phyloP scores from a whole-genome alignment of 2,888 invertebrate species.

The Blera fallax region DNA sequence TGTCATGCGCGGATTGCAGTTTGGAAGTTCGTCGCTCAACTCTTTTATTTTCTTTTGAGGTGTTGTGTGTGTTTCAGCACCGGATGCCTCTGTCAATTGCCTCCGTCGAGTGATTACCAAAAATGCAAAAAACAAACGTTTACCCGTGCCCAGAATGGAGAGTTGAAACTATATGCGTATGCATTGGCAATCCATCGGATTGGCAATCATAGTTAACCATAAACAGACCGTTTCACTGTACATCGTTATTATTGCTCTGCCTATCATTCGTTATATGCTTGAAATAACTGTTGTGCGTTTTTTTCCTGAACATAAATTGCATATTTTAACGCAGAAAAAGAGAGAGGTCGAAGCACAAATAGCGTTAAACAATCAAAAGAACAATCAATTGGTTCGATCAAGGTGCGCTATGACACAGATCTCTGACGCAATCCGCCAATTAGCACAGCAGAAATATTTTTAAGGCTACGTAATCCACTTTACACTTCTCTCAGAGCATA shows the following conservation, averaged over 20 bases:
- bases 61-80: slow-evolving; percentile 17
- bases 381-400: slow-evolving; percentile 10
- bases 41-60: slow-evolving; percentile 43
- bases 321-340: slow-evolving; percentile 37
- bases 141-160: slow-evolving; percentile 37
- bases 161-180: slow-evolving; percentile 1
- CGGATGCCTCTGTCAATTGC: slow-evolving; percentile 51
- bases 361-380: slow-evolving; percentile 20
- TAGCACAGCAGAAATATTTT: slow-evolving; percentile 62
- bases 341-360: slow-evolving; percentile 42
- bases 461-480: slow-evolving; percentile 62
- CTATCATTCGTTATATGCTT: slow-evolving; percentile 21
- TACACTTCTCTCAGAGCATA: slow-evolving; percentile 38
- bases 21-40: slow-evolving; percentile 39
- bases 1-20: slow-evolving; percentile 17
- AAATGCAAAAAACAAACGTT: slow-evolving; percentile 49
- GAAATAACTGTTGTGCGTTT: slow-evolving; percentile 48
- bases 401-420: slow-evolving; percentile 69
- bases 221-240: slow-evolving; percentile 62
- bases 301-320: slow-evolving; percentile 18
- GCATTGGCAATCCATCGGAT: slow-evolving; percentile 44
- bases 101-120: slow-evolving; percentile 46
- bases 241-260: slow-evolving; percentile 45
- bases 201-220: slow-evolving; percentile 61
- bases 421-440: slow-evolving; percentile 67